Conservation (phyloP, 2,888 invertebrate genomes). For the Biston stratarius region DNA sequence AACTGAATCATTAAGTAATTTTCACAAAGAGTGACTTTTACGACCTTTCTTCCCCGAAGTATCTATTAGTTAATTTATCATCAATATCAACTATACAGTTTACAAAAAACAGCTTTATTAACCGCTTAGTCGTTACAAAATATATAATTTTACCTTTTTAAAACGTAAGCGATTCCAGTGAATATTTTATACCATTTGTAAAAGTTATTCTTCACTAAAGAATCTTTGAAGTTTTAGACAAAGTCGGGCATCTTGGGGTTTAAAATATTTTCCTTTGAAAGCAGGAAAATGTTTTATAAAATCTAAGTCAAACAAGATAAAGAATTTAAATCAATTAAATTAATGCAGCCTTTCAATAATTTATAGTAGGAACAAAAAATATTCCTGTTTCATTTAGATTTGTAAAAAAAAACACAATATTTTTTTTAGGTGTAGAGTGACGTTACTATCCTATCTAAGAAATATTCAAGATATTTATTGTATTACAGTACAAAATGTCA, state of each 20-base stretch:
- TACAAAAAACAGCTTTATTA: too few relatives aligned
- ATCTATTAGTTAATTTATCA: too few relatives aligned
- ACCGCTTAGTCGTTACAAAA: neutral
- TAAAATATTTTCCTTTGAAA: slow-evolving; percentile 19
- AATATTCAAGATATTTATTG: too few relatives aligned
- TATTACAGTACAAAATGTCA: too few relatives aligned
- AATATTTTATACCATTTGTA: slow-evolving; percentile 17
- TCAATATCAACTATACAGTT: too few relatives aligned
- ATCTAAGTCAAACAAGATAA: slow-evolving; percentile 28
- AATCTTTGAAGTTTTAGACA: slow-evolving; percentile 14
- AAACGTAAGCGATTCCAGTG: slow-evolving; percentile 6
- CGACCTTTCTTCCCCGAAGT: too few relatives aligned
- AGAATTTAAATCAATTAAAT: slow-evolving; percentile 20
- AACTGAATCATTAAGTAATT: too few relatives aligned
- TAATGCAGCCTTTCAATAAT: neutral
- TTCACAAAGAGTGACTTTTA: too few relatives aligned
- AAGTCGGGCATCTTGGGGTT: slow-evolving; percentile 13
- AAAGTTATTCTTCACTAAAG: slow-evolving; percentile 13
- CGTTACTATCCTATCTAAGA: too few relatives aligned
- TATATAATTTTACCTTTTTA: slow-evolving; percentile 21
- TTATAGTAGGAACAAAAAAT: neutral
- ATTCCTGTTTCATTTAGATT: neutral
- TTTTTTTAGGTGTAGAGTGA: too few relatives aligned
- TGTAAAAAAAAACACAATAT: too few relatives aligned
- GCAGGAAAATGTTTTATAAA: slow-evolving; percentile 26